Conservation (phyloP, 92 coral and sea anemone genomes). For the Umimayanthus chanpuru region DNA sequence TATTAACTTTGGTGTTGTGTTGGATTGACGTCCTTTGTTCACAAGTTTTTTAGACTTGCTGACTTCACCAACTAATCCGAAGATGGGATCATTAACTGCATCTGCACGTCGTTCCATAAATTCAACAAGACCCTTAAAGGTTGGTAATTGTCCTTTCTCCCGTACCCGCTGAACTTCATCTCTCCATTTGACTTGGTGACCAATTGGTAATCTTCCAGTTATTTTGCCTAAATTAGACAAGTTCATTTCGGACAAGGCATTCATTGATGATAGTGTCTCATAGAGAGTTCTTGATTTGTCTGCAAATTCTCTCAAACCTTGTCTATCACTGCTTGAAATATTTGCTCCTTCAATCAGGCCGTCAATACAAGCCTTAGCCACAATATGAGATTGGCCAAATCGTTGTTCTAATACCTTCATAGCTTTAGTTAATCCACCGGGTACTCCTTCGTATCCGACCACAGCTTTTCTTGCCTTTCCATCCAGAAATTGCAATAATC, state of each 20-base stretch:
- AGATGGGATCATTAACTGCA: constrained; percentile 58
- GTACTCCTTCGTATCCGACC: too few relatives aligned
- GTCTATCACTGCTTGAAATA: too few relatives aligned
- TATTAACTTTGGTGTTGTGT: too few relatives aligned
- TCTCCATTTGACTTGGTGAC: constrained; percentile 58
- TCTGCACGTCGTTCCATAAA: constrained; percentile 57
- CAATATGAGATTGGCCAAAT: too few relatives aligned
- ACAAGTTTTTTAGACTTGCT: background rate
- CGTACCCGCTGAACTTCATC: constrained; percentile 52
- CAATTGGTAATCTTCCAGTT: constrained; percentile 50
- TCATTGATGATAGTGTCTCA: constrained; percentile 50
- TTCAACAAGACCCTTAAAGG: constrained; percentile 48
- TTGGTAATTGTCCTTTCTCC: constrained; percentile 42
- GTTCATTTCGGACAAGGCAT: constrained; percentile 71
- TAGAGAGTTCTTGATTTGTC: constrained; percentile 62
- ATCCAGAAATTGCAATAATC: constrained; percentile 48
- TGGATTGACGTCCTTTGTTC: background rate
- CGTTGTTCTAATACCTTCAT: too few relatives aligned
- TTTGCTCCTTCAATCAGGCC: too few relatives aligned
- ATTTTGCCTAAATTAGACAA: constrained; percentile 59
- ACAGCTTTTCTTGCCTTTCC: too few relatives aligned
- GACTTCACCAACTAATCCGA: constrained; percentile 50
- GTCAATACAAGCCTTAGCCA: too few relatives aligned
- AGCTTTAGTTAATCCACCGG: too few relatives aligned
- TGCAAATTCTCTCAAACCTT: constrained; percentile 59